Evolutionary conservation across 2,113 vertebrate genomes (phyloP).

Genomic region (Vulpes lagopus): DNA sequence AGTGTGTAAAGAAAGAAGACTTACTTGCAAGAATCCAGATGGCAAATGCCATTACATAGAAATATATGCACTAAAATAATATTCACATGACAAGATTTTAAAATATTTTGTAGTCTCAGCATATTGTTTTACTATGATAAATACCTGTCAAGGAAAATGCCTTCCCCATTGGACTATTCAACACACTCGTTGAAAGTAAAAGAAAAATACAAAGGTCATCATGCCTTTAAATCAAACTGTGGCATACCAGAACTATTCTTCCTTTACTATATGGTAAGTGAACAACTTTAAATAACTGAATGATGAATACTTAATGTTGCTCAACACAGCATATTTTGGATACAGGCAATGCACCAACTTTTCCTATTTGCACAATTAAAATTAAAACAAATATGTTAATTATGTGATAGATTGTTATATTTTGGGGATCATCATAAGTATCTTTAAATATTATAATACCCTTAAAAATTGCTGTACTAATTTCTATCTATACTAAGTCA

Average conservation of each 20-base stretch:
- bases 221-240: slow-evolving; percentile 59
- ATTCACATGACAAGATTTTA: slow-evolving; percentile 75
- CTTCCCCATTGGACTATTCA: slow-evolving; percentile 60
- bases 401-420: background rate
- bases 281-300: background rate
- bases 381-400: background rate
- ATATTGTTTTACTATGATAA: slow-evolving; percentile 49
- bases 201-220: slow-evolving; percentile 28
- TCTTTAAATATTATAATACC: background rate
- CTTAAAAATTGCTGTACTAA: background rate
- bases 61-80: slow-evolving; percentile 70
- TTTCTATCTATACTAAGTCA: background rate
- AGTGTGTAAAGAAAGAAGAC: slow-evolving; percentile 15
- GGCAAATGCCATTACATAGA: slow-evolving; percentile 74
- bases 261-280: background rate
- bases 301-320: background rate
- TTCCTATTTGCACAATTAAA: slow-evolving; percentile 40
- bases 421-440: background rate
- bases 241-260: background rate
- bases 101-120: slow-evolving; percentile 80
- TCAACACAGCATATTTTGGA: background rate
- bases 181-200: slow-evolving; percentile 21
- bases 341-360: background rate
- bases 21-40: slow-evolving; percentile 74
- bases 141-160: slow-evolving; percentile 58